Base-by-base conservation (phyloP, 2,797 vertebrate species). In the Sandelia bainsii region DNA sequence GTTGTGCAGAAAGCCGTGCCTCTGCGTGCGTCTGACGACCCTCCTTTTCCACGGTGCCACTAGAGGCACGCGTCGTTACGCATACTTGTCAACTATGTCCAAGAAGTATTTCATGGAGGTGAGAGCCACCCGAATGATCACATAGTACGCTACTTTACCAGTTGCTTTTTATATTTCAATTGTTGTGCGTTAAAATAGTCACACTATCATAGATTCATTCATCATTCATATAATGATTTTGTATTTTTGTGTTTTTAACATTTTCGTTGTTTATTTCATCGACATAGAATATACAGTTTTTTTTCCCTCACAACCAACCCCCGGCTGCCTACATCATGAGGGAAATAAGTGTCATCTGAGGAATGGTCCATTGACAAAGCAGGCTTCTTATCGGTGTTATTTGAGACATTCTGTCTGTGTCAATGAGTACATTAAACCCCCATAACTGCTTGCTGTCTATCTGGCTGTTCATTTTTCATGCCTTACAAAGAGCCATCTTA, bases 361-460 rank as follows among this genome's bases (percentile, higher is more conserved):
- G 69, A 75, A 80, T 78, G 75, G 80, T 89, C 82, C 64, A 89
- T 78, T 94, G 93, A 93, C 92, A 93, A 87, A 94, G 86, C 91
- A 83, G 82, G 72, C 75, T 87, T 89, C 92, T 92, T 85, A 83
- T 90, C 76, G 10, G 79, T 83, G 58, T 84, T 92, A 78, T 80
- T 84, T 56, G 78, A 77, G 60, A 78, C 72, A 77, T 93, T 94
- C 87, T 82, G 88, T 95, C 91, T 93, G 87, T 93, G 93, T 93
- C 94, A 91, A 72, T 87, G 90, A 84, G 87, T 90, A 87, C 91
- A 91, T 93, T 93, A 94, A 90, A 88, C 68, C 77, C 76, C 51
- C 74, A 76, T 82, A 89, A 91, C 84, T 83, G 85, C 78, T 82
- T 71, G 61, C 42, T 88, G 85, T 68, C 72, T 83, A 63, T 89